phyloP scores from a whole-genome alignment of 2,797 vertebrate species.

The Chrosomus eos region DNA sequence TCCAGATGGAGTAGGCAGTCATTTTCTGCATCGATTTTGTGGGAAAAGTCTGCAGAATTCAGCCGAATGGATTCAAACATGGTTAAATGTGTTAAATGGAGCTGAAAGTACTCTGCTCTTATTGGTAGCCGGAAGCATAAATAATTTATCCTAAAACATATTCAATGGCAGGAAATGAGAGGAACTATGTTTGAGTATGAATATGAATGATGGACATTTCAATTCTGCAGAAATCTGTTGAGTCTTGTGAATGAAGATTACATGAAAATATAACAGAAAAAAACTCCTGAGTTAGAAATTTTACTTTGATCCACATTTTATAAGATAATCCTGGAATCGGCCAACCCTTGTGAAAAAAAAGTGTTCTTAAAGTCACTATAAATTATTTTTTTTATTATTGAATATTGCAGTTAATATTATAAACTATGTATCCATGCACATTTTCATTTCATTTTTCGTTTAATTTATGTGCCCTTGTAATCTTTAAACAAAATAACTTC shows the following conservation, averaged over 20 bases:
- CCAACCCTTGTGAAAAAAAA: background rate
- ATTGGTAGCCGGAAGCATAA: background rate
- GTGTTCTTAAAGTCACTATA: too few relatives aligned
- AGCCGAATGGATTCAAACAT: background rate
- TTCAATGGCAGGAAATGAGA: background rate
- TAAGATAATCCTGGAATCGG: background rate
- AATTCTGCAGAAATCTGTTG: background rate
- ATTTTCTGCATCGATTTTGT: slow-evolving; percentile 10
- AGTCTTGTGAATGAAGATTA: background rate
- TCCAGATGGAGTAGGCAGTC: slow-evolving; percentile 6
- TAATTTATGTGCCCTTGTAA: background rate
- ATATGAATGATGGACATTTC: slow-evolving; percentile 1
- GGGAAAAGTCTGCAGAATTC: background rate
- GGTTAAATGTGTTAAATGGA: slow-evolving; percentile 4
- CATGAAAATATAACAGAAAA: background rate
- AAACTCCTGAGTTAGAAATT: background rate
- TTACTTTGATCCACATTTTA: background rate
- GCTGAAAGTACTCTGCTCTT: background rate
- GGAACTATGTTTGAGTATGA: background rate
- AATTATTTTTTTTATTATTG: background rate
- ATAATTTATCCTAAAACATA: background rate
- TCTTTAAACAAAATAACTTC: background rate
- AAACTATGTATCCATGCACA: background rate
- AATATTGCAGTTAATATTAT: background rate
- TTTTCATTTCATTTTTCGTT: background rate